A percentile compares a stretch with the other conserved stretches of the same genome.
These are phyloP conservation scores for Gryllus longicercus DNA, from an alignment of 2,888 invertebrate species.

Conservation along the genomic window DNA sequence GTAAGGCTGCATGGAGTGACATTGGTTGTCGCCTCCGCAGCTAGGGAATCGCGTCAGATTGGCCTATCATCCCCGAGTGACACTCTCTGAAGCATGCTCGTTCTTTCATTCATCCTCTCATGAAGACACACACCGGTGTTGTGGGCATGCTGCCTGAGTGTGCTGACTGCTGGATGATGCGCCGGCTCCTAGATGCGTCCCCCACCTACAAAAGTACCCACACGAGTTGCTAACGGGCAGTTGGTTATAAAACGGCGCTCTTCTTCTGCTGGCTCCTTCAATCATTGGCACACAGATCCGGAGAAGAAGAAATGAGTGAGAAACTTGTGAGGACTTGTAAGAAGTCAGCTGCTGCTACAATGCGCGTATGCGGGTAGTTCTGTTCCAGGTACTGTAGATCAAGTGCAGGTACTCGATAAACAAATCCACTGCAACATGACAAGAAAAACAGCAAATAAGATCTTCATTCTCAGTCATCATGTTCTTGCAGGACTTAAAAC, in stretches of 20 bases:
- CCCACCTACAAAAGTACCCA: slow-evolving; percentile 17
- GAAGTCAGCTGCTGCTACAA: slow-evolving; percentile 11
- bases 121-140: neutral
- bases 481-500: too few species aligned
- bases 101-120: neutral
- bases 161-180: neutral
- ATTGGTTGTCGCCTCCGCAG: neutral
- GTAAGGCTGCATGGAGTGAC: neutral
- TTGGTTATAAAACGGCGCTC: neutral
- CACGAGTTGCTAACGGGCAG: slow-evolving; percentile 3
- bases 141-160: neutral
- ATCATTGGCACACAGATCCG: slow-evolving; percentile 9
- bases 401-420: slow-evolving; percentile 34
- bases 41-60: slow-evolving; percentile 11
- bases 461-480: too few species aligned
- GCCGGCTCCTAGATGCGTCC: neutral
- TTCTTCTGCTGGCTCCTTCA: slow-evolving; percentile 17
- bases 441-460: neutral
- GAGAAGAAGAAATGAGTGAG: slow-evolving; percentile 17
- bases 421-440: slow-evolving; percentile 29
- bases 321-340: slow-evolving; percentile 17
- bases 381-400: slow-evolving; percentile 35
- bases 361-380: slow-evolving; percentile 20
- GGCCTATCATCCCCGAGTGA: neutral
- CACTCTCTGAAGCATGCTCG: neutral